These are phyloP conservation scores for Hycleus phaleratus DNA, from an alignment of 1,140 invertebrate species.

Conservation along the genomic window DNA sequence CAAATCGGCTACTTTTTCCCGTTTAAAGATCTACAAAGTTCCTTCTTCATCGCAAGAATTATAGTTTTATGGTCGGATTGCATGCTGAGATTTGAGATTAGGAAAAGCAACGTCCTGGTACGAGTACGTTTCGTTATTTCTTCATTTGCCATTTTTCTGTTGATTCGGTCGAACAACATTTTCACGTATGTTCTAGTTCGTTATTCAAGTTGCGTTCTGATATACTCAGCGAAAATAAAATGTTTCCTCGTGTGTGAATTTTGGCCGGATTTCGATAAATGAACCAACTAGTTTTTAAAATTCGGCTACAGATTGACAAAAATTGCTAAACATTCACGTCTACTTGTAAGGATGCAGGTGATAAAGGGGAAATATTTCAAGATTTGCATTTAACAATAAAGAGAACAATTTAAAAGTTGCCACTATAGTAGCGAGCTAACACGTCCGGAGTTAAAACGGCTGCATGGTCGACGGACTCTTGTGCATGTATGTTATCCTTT, in stretches of 20 bases:
- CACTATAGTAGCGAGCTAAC: no score
- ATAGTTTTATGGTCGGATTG: slow-evolving; percentile 8
- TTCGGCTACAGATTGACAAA: background rate
- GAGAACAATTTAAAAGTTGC: no score
- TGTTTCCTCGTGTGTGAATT: slow-evolving; percentile 31
- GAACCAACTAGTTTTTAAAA: slow-evolving; percentile 27
- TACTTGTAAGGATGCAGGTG: no score
- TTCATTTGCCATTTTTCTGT: background rate
- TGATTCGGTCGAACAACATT: slow-evolving; percentile 18
- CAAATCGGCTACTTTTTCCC: no score
- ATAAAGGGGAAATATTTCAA: no score
- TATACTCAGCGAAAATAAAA: slow-evolving; percentile 37
- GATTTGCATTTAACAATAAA: no score
- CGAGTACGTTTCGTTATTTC: background rate
- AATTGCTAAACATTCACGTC: no score
- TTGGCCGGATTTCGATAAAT: slow-evolving; percentile 28
- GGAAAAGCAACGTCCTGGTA: slow-evolving; percentile 8
- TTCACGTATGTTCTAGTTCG: slow-evolving; percentile 26
- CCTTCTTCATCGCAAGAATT: no score
- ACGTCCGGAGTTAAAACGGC: no score
- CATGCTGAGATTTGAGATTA: slow-evolving; percentile 11
- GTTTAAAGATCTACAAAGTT: no score
- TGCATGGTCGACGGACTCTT: no score
- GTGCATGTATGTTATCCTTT: no score
- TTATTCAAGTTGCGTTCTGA: slow-evolving; percentile 33